Base-by-base conservation (phyloP, 1,140 invertebrate species). In the Myzus persicae region DNA sequence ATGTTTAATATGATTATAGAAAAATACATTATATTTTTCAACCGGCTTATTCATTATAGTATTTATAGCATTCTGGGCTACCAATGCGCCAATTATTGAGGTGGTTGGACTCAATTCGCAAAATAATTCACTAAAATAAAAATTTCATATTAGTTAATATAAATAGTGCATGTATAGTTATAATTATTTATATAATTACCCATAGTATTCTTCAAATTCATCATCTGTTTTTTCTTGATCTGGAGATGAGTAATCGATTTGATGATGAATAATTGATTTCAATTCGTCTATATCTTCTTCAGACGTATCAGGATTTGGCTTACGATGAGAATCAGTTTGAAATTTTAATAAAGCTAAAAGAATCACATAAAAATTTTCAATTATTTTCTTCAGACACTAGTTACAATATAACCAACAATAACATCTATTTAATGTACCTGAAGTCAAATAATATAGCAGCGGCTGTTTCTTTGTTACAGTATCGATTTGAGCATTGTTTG, bases 291-390 rank as follows among this genome's bases (percentile, higher is more conserved):
- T 95, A 94, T 98, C 97, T 48, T 96, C 95, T 93, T 96, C 96
- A 93, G 97, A 95, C 87, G 96, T 96, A 76, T 95, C 95, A 31
- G 96, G 96, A 85, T 96, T 95, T 48, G 98, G 98, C 95, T 97
- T 96, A 44, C 97, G 96, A 7, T 96, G 96, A 94, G 97, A 95
- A 88, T 97, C 96, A 94, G 97, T 96, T 93, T 97, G 96, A 95
- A 98, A 99, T 94, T 97, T 96, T 88, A 98, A 95, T 46, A 98
- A 95, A 94, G 97, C 96, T 96, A 95, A 93, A 93, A 92, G 38
- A 48, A 89, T 82, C 93, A 94, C 38, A 94, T 31, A 4, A 11
- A 26, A 42, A n/a, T n/a, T 42, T 42, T 11, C 48, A 94, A 94
- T 46, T 31, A 40, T 38, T 40, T 82, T 82, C 24, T 26, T 40